Percentiles rank a stretch among this genome's conserved stretches.
phyloP scores from a whole-genome alignment of 2,113 vertebrate genomes.

The Corynorhinus townsendii region DNA sequence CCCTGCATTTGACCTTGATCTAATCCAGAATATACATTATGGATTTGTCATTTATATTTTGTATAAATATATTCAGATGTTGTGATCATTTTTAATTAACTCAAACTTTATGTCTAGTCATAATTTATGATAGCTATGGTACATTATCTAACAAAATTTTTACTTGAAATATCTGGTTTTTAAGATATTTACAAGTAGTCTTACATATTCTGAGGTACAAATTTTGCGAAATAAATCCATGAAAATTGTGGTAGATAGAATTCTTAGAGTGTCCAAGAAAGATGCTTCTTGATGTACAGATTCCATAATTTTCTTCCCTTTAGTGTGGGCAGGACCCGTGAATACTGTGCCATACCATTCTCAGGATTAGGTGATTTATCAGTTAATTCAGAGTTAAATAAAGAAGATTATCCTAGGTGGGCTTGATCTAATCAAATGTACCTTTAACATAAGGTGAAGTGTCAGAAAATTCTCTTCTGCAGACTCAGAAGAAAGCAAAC shows the following conservation, averaged over 20 bases:
- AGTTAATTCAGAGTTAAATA: not conserved
- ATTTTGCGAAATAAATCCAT: not conserved
- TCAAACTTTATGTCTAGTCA: constrained; percentile 12
- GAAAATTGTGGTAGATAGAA: not conserved
- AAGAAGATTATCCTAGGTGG: not conserved
- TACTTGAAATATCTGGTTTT: not conserved
- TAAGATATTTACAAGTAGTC: not conserved
- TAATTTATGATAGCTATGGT: not conserved
- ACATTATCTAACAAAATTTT: not conserved
- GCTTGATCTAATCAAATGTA: not conserved
- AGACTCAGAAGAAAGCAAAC: not conserved
- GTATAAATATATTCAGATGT: not conserved
- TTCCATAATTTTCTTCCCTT: not conserved
- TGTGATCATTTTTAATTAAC: not conserved
- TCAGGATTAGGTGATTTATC: not conserved
- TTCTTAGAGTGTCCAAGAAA: not conserved
- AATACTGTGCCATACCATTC: not conserved
- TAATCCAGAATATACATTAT: not conserved
- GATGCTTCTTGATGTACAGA: not conserved
- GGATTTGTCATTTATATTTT: not conserved
- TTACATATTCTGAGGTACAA: not conserved
- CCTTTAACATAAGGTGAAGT: not conserved
- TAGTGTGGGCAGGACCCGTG: not conserved
- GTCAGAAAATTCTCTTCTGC: not conserved
- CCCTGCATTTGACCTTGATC: not conserved